These are phyloP conservation scores for Corythornis leucogaster DNA, from an alignment of 2,797 vertebrate genomes.

Conservation along the genomic window DNA sequence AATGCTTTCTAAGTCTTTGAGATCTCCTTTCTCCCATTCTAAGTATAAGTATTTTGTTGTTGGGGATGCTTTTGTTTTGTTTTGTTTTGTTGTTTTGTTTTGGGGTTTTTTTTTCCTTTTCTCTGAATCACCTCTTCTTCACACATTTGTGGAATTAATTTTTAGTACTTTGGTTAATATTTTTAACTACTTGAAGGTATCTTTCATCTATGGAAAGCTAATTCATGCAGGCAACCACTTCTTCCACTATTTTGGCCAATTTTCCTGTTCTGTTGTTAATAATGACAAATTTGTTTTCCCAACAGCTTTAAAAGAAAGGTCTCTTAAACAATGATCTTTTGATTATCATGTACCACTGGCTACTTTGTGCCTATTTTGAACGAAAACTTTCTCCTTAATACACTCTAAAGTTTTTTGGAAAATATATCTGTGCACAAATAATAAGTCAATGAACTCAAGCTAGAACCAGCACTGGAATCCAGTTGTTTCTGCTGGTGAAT, in stretches of 20 bases:
- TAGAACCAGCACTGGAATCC: background rate
- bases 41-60: background rate
- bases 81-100: background rate
- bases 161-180: background rate
- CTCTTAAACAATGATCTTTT: background rate
- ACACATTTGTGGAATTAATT: background rate
- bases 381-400: background rate
- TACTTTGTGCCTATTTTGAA: background rate
- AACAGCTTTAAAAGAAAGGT: background rate
- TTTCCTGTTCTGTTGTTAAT: background rate
- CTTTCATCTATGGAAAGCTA: background rate
- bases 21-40: background rate
- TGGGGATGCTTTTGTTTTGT: no score
- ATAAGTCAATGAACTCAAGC: background rate
- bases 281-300: background rate
- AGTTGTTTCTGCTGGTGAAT: background rate
- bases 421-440: background rate
- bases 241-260: background rate
- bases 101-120: background rate
- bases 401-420: background rate
- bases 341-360: background rate
- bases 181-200: background rate
- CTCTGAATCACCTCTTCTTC: background rate
- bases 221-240: background rate
- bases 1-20: background rate